These are phyloP conservation scores for Drosophila sulfurigaster DNA, from an alignment of 1,140 invertebrate species.

Conservation along the genomic window DNA sequence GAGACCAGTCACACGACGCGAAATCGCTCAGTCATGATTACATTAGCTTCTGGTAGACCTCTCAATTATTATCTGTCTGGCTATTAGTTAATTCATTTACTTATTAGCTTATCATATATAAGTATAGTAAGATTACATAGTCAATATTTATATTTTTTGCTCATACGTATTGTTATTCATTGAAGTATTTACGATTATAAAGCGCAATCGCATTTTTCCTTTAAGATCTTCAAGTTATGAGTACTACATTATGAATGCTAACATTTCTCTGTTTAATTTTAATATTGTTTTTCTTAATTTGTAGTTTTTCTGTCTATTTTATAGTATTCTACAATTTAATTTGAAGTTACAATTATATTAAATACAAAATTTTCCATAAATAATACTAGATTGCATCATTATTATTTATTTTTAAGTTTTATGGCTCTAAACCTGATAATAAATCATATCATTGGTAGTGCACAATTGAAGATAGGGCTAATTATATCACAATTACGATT, in stretches of 20 bases:
- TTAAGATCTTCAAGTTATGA: no score
- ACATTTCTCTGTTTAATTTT: no score
- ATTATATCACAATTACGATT: background rate
- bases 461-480: background rate
- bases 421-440: background rate
- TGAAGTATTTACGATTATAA: background rate
- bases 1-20: background rate
- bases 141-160: conserved; percentile 3
- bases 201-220: background rate
- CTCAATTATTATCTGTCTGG: background rate
- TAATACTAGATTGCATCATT: background rate
- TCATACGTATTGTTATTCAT: background rate
- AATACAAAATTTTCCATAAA: background rate
- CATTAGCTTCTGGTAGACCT: conserved; percentile 22
- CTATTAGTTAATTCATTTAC: conserved; percentile 3
- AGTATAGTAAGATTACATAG: background rate
- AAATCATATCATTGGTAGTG: background rate
- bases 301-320: no score
- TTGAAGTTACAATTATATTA: no score
- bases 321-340: no score
- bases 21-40: conserved; percentile 43
- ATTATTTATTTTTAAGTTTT: background rate
- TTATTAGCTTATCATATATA: conserved; percentile 1
- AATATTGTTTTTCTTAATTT: no score
- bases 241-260: no score